These are phyloP conservation scores for Cylindroiulus punctatus DNA, from an alignment of 2,888 invertebrate species.

Conservation along the genomic window DNA sequence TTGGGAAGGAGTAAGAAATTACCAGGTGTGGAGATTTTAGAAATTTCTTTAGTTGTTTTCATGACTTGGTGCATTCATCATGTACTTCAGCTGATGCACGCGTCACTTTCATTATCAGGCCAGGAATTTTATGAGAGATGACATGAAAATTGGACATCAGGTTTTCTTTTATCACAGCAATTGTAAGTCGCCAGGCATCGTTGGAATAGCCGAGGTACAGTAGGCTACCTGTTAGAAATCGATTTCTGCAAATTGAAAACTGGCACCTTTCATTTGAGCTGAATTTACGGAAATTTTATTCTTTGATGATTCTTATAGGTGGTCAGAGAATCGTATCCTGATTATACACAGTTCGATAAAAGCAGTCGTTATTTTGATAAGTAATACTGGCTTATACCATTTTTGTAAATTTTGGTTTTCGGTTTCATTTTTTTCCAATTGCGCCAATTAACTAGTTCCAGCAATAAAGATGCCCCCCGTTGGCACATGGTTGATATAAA, in stretches of 20 bases:
- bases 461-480: slow-evolving; percentile 62
- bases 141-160: slow-evolving; percentile 64
- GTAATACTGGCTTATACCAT: background rate
- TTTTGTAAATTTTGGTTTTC: background rate
- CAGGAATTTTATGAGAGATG: slow-evolving; percentile 62
- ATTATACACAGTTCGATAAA: slow-evolving; percentile 66
- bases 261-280: no score
- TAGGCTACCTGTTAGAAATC: no score
- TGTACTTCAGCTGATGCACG: no score
- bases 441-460: background rate
- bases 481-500: slow-evolving; percentile 66
- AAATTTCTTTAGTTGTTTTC: background rate
- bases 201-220: slow-evolving; percentile 63
- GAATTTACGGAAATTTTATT: background rate
- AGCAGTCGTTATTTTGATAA: slow-evolving; percentile 65
- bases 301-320: slow-evolving; percentile 59
- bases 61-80: no score
- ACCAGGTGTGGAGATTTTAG: slow-evolving; percentile 61
- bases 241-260: no score
- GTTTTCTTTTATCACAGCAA: slow-evolving; percentile 67
- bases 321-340: slow-evolving; percentile 64
- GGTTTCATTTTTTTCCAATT: background rate
- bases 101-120: slow-evolving; percentile 59
- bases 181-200: slow-evolving; percentile 65
- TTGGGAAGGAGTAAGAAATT: slow-evolving; percentile 67